Conservation (phyloP, 37 sponge, comb jelly and placozoan genomes). For the Tethya wilhelma region DNA sequence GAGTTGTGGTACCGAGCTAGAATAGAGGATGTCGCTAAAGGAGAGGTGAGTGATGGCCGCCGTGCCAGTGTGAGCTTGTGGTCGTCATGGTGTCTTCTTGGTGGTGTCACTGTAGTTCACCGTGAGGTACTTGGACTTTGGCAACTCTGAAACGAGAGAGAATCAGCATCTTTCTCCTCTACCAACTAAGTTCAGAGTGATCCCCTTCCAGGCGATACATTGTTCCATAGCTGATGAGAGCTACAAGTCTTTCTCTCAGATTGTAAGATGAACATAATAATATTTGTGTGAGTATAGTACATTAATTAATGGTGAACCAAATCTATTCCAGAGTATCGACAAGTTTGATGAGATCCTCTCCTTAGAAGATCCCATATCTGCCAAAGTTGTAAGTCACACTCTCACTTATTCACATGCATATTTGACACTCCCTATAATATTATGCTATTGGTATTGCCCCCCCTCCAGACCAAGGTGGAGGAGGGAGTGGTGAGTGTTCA, state of each 20-base stretch:
- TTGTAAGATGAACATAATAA: neutral
- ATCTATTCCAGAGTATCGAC: neutral
- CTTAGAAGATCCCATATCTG: neutral
- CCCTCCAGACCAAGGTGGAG: neutral
- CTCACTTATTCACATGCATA: no score
- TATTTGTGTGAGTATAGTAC: no score
- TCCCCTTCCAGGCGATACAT: slow-evolving; percentile 10
- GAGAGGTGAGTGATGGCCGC: no score
- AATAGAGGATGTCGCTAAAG: neutral
- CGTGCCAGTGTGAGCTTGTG: no score
- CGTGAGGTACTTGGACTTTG: slow-evolving; percentile 19
- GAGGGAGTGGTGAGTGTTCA: neutral
- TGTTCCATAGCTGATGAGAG: slow-evolving; percentile 1
- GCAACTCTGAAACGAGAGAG: neutral
- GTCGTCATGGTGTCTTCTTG: neutral
- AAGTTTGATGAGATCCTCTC: neutral
- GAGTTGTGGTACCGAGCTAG: neutral
- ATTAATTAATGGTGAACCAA: neutral
- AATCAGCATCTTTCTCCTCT: neutral
- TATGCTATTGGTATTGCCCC: neutral
- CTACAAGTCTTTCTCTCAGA: slow-evolving; percentile 4
- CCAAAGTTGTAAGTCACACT: slow-evolving; percentile 7
- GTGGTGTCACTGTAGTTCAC: neutral
- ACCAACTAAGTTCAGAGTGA: neutral
- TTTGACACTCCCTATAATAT: no score